A percentile compares a stretch with the other conserved stretches of the same genome.
phyloP scores from a whole-genome alignment of 2,888 invertebrate species.

The Anorthoa munda region DNA sequence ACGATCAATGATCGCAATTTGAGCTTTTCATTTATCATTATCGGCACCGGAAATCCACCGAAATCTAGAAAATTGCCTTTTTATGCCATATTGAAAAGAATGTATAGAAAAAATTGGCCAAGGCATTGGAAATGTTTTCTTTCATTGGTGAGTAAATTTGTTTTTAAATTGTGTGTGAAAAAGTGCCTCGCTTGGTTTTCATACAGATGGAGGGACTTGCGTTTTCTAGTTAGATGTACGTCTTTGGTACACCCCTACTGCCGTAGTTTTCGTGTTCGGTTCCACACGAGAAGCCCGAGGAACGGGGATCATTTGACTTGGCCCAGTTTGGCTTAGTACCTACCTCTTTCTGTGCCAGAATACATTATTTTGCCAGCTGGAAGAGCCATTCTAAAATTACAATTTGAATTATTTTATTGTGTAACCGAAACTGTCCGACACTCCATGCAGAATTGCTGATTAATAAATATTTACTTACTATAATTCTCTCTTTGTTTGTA shows the following conservation, averaged over 20 bases:
- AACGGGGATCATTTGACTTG: constrained; percentile 30
- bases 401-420: constrained; percentile 3
- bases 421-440: constrained; percentile 1
- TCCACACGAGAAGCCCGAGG: constrained; percentile 29
- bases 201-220: too few relatives aligned
- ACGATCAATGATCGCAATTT: too few relatives aligned
- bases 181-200: too few relatives aligned
- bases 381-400: constrained; percentile 30
- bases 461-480: background rate
- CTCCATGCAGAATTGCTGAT: background rate
- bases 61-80: too few relatives aligned
- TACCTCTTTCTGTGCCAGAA: constrained; percentile 35
- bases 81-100: too few relatives aligned
- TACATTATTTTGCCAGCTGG: constrained; percentile 35
- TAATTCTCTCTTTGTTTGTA: background rate
- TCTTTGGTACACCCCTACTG: constrained; percentile 27
- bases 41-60: too few relatives aligned
- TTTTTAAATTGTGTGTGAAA: too few relatives aligned
- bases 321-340: constrained; percentile 33
- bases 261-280: constrained; percentile 35
- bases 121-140: too few relatives aligned
- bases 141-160: too few relatives aligned
- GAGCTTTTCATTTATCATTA: too few relatives aligned
- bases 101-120: too few relatives aligned
- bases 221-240: too few relatives aligned